Base-by-base conservation (phyloP, 2,888 invertebrate species). In the Drosophila neoperkinsi region DNA sequence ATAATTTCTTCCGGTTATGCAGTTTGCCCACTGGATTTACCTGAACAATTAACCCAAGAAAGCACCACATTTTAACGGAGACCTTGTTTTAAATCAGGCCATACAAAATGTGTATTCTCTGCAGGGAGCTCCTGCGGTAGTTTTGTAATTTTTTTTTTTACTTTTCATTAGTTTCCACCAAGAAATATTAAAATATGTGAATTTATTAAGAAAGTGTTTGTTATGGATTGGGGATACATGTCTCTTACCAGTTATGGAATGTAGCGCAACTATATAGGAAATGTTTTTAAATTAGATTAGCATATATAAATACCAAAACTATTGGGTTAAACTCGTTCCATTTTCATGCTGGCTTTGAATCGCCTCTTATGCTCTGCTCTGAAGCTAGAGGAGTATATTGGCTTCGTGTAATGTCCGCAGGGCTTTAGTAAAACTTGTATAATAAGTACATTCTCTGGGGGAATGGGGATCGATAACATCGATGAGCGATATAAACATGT, bases 1-100 rank as follows among this genome's bases (percentile, higher is more conserved):
- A 72, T 64, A 65, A 65, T 59, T 73, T 51, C 55, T 25, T 51
- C 33, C 50, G 50, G 58, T 56, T 73, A 51, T 60, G 53, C 65
- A 41, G 65, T 18, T 64, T 73, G 46, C 71, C 11, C 31, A 53
- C 28, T 43, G 41, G 34, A 58, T 64, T 52, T 58, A 73, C 74
- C 74, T 43, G 41, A 6, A 31, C 16, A 31, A n/a, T 71, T 71
- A 72, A 64, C 64, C 71, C 71, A 16, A 53, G 56, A 33, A 52
- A 43, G 56, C 28, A 1, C 16, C 21, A 31, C 3, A 13, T 13
- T 31, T 1, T 13, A 21, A n/a, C 25, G 46, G 0, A 46, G 6
- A 4, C 2, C 1, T 5, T 33, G 21, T 33, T 13, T 21, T 13
- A 13, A 21, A 13, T 7, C 21, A 13, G 13, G 1, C 1, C 1